Conservation (phyloP, 1,140 invertebrate genomes). For the Achroia grisella region DNA sequence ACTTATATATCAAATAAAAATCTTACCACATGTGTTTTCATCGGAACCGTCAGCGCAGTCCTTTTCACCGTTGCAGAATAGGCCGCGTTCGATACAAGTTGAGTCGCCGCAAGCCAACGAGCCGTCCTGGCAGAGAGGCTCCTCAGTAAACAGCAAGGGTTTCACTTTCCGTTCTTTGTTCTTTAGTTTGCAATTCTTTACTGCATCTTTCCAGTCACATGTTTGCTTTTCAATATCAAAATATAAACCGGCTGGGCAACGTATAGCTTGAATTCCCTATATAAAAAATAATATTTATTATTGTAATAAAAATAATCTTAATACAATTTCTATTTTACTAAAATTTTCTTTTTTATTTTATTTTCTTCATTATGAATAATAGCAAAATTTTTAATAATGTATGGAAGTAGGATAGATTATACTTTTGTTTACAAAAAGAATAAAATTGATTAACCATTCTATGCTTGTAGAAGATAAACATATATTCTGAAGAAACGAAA, state of each 20-base stretch:
- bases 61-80: slow-evolving; percentile 95
- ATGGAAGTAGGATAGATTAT: too few species aligned
- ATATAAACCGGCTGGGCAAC: slow-evolving; percentile 93
- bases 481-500: too few species aligned
- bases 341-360: not conserved
- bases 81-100: slow-evolving; percentile 88
- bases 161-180: slow-evolving; percentile 93
- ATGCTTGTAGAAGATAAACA: too few species aligned
- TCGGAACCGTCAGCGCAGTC: slow-evolving; percentile 93
- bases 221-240: slow-evolving; percentile 98
- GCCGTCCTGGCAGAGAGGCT: slow-evolving; percentile 91
- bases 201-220: slow-evolving; percentile 95
- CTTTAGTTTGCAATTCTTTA: slow-evolving; percentile 94
- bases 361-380: not conserved
- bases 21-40: slow-evolving; percentile 93
- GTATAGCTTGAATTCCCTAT: slow-evolving; percentile 91
- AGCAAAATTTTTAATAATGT: too few species aligned
- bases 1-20: too few species aligned
- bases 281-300: slow-evolving; percentile 15
- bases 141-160: slow-evolving; percentile 91
- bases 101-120: slow-evolving; percentile 91
- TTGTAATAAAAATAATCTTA: slow-evolving; percentile 1
- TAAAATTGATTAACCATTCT: too few species aligned
- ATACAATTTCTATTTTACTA: slow-evolving; percentile 1
- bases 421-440: too few species aligned